phyloP scores from a whole-genome alignment of 2,113 vertebrate species.

The Puntigrus tetrazona region DNA sequence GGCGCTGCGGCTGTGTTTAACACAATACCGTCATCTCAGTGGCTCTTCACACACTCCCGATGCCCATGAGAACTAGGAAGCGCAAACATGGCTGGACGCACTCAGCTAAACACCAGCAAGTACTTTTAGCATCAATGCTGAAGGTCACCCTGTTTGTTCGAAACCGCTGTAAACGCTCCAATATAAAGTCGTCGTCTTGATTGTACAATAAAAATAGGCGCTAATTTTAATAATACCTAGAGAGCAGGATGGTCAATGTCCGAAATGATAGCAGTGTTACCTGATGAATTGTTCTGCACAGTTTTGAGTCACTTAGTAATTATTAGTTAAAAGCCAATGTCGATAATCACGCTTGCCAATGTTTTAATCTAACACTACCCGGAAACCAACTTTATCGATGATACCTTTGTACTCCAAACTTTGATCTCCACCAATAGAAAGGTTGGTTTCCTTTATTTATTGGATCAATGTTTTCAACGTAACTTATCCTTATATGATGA shows the following conservation, averaged over 20 bases:
- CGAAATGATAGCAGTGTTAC: too few species aligned
- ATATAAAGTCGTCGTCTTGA: background rate
- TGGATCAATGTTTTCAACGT: background rate
- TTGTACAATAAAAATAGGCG: background rate
- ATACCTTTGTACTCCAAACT: too few species aligned
- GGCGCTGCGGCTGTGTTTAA: constrained; percentile 53
- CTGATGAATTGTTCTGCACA: too few species aligned
- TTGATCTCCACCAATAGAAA: background rate
- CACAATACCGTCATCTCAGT: constrained; percentile 15
- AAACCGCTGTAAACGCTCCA: background rate
- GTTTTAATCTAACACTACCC: background rate
- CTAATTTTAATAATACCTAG: background rate
- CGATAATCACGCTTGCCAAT: background rate
- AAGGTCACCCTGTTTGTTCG: background rate
- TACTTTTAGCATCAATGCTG: background rate
- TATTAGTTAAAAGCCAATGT: background rate
- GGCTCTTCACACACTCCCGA: background rate
- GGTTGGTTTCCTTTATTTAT: background rate
- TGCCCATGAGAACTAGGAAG: background rate
- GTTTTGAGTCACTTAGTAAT: background rate
- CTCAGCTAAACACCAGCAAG: background rate
- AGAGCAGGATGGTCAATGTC: background rate
- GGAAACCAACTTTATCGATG: too few species aligned
- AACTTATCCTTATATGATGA: too few species aligned
- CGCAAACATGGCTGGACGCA: background rate